A percentile compares a stretch with the other conserved stretches of the same genome.
Conservation (phyloP, 2,888 invertebrate genomes). For the Lycia hirtaria region DNA sequence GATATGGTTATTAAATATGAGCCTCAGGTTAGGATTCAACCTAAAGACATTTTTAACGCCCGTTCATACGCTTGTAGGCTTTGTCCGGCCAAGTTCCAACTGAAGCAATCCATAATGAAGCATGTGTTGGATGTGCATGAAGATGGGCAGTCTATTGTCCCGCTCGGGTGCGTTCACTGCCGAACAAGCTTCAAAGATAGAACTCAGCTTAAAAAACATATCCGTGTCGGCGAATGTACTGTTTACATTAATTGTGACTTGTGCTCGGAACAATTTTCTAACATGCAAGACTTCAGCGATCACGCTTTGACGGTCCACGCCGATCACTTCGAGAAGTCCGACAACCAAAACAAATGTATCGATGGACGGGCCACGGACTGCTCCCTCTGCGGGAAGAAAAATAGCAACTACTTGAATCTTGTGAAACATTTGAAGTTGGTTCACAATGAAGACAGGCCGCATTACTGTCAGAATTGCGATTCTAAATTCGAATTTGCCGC, state of each 20-base stretch:
- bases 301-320: slow-evolving; percentile 79
- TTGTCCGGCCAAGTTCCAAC: slow-evolving; percentile 80
- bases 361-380: slow-evolving; percentile 82
- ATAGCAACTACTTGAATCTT: slow-evolving; percentile 84
- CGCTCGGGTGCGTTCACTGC: slow-evolving; percentile 76
- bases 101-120: slow-evolving; percentile 83
- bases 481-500: slow-evolving; percentile 83
- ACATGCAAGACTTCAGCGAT: slow-evolving; percentile 78
- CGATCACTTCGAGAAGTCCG: slow-evolving; percentile 72
- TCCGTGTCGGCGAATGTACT: slow-evolving; percentile 84
- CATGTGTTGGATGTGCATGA: slow-evolving; percentile 81
- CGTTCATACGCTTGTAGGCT: slow-evolving; percentile 81
- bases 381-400: slow-evolving; percentile 83
- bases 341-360: slow-evolving; percentile 72
- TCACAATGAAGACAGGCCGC: slow-evolving; percentile 77
- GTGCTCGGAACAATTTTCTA: slow-evolving; percentile 76
- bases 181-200: slow-evolving; percentile 77
- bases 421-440: slow-evolving; percentile 84
- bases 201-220: slow-evolving; percentile 76
- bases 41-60: slow-evolving; percentile 82
- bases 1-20: slow-evolving; percentile 73
- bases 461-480: slow-evolving; percentile 86
- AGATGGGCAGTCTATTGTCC: slow-evolving; percentile 76
- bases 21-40: slow-evolving; percentile 71
- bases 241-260: slow-evolving; percentile 84